These are phyloP conservation scores for Theristus sp. DNA, from an alignment of 2,888 invertebrate genomes.

Conservation along the genomic window DNA sequence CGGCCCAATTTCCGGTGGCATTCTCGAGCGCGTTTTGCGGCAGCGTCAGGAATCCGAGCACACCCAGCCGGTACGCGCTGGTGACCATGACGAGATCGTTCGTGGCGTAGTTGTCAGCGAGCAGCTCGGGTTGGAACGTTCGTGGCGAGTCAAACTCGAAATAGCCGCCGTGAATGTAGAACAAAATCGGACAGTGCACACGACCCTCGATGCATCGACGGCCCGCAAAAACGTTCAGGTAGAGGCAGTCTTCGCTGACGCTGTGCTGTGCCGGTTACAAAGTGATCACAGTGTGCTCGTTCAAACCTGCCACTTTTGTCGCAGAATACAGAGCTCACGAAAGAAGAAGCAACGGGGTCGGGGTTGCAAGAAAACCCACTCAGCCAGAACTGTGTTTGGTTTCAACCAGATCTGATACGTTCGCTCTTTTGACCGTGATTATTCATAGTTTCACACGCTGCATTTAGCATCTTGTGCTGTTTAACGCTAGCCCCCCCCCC, in stretches of 20 bases:
- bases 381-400: too few species aligned
- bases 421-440: too few species aligned
- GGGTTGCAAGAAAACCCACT: too few species aligned
- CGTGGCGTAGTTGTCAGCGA: conserved; percentile 7
- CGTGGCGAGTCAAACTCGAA: conserved; percentile 5
- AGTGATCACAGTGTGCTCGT: too few species aligned
- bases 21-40: neutral
- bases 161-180: conserved; percentile 8
- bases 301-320: too few species aligned
- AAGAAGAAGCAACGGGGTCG: too few species aligned
- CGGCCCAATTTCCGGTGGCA: conserved; percentile 5
- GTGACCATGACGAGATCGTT: conserved; percentile 4
- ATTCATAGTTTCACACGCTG: too few species aligned
- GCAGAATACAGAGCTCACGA: too few species aligned
- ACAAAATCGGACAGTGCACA: conserved; percentile 5
- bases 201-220: neutral
- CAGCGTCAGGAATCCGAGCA: conserved; percentile 5
- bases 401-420: too few species aligned
- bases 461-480: too few species aligned
- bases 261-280: neutral
- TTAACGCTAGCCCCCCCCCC: too few species aligned
- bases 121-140: conserved; percentile 3
- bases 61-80: conserved; percentile 7
- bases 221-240: neutral
- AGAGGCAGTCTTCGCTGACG: conserved; percentile 6